Percentiles rank a stretch among this genome's conserved stretches.
phyloP scores from a whole-genome alignment of 2,113 vertebrate species.

The Tetrao urogallus region DNA sequence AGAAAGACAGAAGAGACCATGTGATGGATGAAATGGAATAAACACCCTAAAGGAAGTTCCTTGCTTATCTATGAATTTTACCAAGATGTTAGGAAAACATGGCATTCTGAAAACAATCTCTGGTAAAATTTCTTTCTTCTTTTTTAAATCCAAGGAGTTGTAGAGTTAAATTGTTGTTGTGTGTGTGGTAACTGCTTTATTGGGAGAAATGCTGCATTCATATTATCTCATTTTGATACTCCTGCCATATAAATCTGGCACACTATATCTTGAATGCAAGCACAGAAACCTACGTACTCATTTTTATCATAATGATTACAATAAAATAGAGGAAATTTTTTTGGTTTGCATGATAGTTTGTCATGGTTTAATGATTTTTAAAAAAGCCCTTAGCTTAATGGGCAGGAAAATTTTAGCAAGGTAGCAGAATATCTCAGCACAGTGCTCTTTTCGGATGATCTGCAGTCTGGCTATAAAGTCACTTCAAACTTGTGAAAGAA shows the following conservation, averaged over 20 bases:
- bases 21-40: neutral
- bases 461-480: neutral
- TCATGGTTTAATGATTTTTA: too few species aligned
- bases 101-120: neutral
- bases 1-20: neutral
- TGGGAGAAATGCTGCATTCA: neutral
- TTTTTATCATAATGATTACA: neutral
- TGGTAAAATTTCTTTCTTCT: neutral
- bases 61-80: neutral
- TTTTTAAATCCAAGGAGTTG: neutral
- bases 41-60: neutral
- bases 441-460: neutral
- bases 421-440: neutral
- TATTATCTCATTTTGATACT: slow-evolving; percentile 14
- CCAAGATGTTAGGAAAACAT: neutral
- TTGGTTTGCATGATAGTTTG: neutral
- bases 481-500: neutral
- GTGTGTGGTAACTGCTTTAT: neutral
- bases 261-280: neutral
- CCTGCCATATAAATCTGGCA: neutral
- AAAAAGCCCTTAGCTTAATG: neutral
- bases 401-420: neutral
- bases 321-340: neutral
- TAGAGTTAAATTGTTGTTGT: neutral
- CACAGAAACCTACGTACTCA: neutral